Conservation (phyloP, 2,797 vertebrate species). For the Chlorospingus semifuscus region DNA sequence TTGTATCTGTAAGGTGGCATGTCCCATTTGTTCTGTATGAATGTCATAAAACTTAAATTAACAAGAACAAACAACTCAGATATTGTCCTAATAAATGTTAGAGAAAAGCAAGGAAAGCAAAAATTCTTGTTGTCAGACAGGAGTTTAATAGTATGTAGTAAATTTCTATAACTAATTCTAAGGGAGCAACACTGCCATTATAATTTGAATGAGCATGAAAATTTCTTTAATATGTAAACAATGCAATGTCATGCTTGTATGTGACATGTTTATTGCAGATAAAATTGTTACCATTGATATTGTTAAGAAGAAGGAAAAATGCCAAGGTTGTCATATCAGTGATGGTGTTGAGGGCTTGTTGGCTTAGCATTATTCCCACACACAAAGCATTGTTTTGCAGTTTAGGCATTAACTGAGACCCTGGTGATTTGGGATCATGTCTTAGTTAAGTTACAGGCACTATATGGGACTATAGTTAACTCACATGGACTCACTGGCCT, state of each 20-base stretch:
- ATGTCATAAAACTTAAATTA: not conserved
- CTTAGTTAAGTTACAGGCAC: not conserved
- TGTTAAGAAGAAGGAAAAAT: not conserved
- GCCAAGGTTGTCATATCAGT: not conserved
- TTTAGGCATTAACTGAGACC: not conserved
- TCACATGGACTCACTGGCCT: not conserved
- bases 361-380: not conserved
- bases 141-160: not conserved
- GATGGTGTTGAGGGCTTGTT: not conserved
- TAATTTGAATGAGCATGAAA: not conserved
- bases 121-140: not conserved
- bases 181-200: not conserved
- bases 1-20: not conserved
- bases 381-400: not conserved
- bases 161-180: not conserved
- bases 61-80: not conserved
- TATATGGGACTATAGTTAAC: not conserved
- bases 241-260: not conserved
- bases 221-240: not conserved
- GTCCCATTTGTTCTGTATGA: not conserved
- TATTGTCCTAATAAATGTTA: not conserved
- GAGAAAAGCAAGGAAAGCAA: not conserved
- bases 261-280: not conserved
- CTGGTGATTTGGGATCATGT: not conserved
- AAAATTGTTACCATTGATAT: not conserved